phyloP scores from a whole-genome alignment of 2,888 invertebrate species.

The Thelaira solivaga region DNA sequence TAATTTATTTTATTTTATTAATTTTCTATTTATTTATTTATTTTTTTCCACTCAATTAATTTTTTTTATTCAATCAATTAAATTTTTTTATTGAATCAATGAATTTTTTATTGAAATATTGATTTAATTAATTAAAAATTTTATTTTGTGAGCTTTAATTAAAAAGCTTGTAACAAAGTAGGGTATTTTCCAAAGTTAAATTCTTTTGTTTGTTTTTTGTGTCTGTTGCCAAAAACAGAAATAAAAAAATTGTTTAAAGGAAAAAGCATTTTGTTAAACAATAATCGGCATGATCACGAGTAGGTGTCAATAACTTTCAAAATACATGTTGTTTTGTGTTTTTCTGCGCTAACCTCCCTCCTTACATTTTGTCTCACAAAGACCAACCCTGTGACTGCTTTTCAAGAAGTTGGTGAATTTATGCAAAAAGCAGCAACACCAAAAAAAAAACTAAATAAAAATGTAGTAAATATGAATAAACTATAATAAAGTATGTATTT shows the following conservation, averaged over 20 bases:
- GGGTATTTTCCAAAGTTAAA: constrained; percentile 11
- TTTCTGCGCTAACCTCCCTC: not conserved
- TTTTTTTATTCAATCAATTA: too few species aligned
- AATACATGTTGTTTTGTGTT: constrained; percentile 53
- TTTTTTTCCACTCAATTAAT: too few species aligned
- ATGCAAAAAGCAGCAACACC: too few species aligned
- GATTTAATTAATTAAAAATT: too few species aligned
- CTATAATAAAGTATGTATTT: constrained; percentile 57
- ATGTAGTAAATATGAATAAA: constrained; percentile 60
- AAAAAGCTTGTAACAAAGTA: not conserved
- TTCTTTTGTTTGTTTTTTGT: constrained; percentile 48
- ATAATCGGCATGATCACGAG: constrained; percentile 65
- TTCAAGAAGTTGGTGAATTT: constrained; percentile 30
- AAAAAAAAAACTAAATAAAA: too few species aligned
- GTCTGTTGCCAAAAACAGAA: constrained; percentile 2
- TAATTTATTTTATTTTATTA: too few species aligned
- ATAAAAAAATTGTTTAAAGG: constrained; percentile 8
- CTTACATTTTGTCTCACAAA: not conserved
- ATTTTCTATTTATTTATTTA: too few species aligned
- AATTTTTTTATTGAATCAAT: too few species aligned
- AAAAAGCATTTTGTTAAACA: constrained; percentile 60
- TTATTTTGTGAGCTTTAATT: too few species aligned
- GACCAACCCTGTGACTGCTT: not conserved
- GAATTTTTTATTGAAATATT: too few species aligned
- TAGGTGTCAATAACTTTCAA: constrained; percentile 65